phyloP scores from a whole-genome alignment of 2,113 vertebrate species.

The Thymallus thymallus region DNA sequence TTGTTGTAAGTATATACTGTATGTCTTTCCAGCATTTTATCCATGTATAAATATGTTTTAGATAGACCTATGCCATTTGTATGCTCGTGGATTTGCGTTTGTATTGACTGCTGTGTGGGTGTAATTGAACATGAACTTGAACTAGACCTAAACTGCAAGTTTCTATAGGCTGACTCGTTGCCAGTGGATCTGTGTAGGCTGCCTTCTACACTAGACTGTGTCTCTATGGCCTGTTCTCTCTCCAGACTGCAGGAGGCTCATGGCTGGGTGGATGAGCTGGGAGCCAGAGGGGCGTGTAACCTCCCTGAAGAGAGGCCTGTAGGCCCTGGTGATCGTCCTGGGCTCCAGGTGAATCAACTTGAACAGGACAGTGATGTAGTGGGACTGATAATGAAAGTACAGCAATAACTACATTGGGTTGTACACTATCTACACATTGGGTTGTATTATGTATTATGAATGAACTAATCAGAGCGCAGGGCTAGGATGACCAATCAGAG shows the following conservation, averaged over 20 bases:
- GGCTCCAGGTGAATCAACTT: constrained; percentile 70
- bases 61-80: no score
- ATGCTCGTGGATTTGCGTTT: no score
- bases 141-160: no score
- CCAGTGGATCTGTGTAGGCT: neutral
- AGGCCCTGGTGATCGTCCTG: constrained; percentile 63
- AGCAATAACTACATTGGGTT: no score
- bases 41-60: no score
- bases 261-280: constrained; percentile 68
- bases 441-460: neutral
- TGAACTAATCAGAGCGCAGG: no score
- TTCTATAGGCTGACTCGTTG: no score
- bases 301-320: constrained; percentile 62
- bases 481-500: neutral
- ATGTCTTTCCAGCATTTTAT: no score
- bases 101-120: no score
- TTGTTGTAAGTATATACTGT: no score
- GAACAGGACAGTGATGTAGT: no score
- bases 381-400: no score
- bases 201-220: neutral
- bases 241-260: constrained; percentile 74
- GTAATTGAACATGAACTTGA: neutral
- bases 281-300: constrained; percentile 67
- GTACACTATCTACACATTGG: neutral
- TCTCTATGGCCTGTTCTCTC: neutral